Base-by-base conservation (phyloP, 2,888 invertebrate species). In the Tetragonula carbonaria region DNA sequence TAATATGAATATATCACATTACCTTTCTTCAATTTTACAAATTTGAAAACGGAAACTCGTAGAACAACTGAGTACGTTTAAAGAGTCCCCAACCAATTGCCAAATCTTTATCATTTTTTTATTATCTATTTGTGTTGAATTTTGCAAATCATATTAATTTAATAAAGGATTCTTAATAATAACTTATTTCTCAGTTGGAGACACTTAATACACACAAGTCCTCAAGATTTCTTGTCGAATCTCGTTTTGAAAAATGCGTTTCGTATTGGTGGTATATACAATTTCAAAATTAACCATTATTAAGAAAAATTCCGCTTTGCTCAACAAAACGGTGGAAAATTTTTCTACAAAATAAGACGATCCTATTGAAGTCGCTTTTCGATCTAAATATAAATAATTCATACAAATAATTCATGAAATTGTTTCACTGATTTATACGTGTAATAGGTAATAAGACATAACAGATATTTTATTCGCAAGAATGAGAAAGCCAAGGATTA, bases 1-100 rank as follows among this genome's bases (percentile, higher is more conserved):
- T 90, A 91, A 87, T 79, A 90, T 88, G 87, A 72, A 73, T 91
- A 92, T 92, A 92, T 93, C 93, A 84, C 92, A 93, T 93, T 93
- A 93, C 91, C 92, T 91, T 91, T 90, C 77, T 83, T 79, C 68
- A 71, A 83, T 84, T 81, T 86, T 82, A 74, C 4, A 83, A 66
- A 84, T 75, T 81, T 74, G 65, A 82, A 78, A 73, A 83, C 55
- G 53, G 45, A 78, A 76, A 82, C 59, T 71, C 33, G 77, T 53
- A 65, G 51, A 83, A 78, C 33, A 71, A 57, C 51, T n/a, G 62
- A 76, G 65, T 55, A 80, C 55, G 23, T n/a, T 75, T 59, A 18
- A 80, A 85, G 79, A 71, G 73, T 76, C 87, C 11, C 74, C 76
- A 78, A 86, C 75, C 38, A 33, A 63, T 75, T 53, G 53, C 2